Evolutionary conservation across 2,888 invertebrate genomes (phyloP).

Genomic region (Apodemia mormo): DNA sequence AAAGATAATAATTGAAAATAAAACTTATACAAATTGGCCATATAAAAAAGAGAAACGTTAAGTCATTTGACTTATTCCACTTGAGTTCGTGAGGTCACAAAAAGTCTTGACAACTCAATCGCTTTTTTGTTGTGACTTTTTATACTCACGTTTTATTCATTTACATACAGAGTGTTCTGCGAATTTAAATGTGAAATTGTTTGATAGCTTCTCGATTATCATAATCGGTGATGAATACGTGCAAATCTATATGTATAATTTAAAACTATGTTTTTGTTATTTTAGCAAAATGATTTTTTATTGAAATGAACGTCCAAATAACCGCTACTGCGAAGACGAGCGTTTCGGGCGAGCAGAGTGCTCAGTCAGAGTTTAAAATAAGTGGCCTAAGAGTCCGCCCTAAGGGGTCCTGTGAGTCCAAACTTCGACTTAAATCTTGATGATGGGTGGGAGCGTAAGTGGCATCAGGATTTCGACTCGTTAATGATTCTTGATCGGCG

Average conservation of each 20-base stretch:
- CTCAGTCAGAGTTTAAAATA: too few relatives aligned
- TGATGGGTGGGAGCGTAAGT: too few relatives aligned
- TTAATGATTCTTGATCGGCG: too few relatives aligned
- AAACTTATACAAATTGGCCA: constrained; percentile 6
- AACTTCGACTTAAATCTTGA: too few relatives aligned
- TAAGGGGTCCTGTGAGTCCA: too few relatives aligned
- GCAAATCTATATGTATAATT: background rate
- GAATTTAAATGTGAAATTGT: constrained; percentile 46
- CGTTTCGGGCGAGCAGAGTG: too few relatives aligned
- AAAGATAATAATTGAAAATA: constrained; percentile 12
- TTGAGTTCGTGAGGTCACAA: constrained; percentile 33
- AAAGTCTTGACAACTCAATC: constrained; percentile 51
- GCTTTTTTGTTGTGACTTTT: constrained; percentile 46
- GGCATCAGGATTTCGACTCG: too few relatives aligned
- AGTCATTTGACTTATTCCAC: constrained; percentile 37
- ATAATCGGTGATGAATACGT: background rate
- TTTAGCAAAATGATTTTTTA: too few relatives aligned
- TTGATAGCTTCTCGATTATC: constrained; percentile 13
- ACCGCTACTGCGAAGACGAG: too few relatives aligned
- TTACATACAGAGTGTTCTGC: constrained; percentile 72
- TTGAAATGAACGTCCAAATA: too few relatives aligned
- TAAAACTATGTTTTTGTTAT: background rate
- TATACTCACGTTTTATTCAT: constrained; percentile 55
- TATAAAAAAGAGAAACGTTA: constrained; percentile 23
- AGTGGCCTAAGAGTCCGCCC: too few relatives aligned